Percentiles rank a stretch among this genome's conserved stretches.
These are phyloP conservation scores for Promerops cafer DNA, from an alignment of 2,113 vertebrate species.

Conservation along the genomic window DNA sequence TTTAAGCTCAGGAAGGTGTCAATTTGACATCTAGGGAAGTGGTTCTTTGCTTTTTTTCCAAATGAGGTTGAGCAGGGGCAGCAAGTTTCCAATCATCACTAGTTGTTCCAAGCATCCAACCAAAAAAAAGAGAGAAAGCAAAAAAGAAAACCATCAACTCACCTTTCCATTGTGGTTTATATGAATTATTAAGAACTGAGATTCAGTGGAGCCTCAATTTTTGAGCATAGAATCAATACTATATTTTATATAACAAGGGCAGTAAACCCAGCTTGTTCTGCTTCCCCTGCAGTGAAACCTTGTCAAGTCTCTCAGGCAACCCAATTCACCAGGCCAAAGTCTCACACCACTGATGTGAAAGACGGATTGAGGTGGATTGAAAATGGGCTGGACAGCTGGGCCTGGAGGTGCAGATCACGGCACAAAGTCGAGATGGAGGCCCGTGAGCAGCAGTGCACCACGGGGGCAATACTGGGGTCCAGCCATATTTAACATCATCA, in stretches of 20 bases:
- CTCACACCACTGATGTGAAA: neutral
- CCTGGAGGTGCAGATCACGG: neutral
- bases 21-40: neutral
- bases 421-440: neutral
- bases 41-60: neutral
- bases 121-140: neutral
- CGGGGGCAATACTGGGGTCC: neutral
- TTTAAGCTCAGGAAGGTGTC: neutral
- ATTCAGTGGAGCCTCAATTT: slow-evolving; percentile 29
- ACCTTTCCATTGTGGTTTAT: slow-evolving; percentile 41
- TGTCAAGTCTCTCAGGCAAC: neutral
- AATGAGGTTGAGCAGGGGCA: neutral
- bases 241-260: slow-evolving; percentile 47
- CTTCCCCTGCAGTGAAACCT: neutral
- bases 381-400: neutral
- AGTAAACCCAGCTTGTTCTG: neutral
- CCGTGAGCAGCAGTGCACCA: neutral
- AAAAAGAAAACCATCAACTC: slow-evolving; percentile 19
- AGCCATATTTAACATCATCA: neutral
- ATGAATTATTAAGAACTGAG: slow-evolving; percentile 60
- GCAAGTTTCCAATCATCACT: slow-evolving; percentile 2
- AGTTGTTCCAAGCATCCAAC: slow-evolving; percentile 24
- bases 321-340: neutral
- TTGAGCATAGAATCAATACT: slow-evolving; percentile 45
- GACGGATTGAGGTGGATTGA: neutral